Percentiles rank a stretch among this genome's conserved stretches.
phyloP scores from a whole-genome alignment of 2,113 vertebrate species.

The Thinocorus orbignyianus region DNA sequence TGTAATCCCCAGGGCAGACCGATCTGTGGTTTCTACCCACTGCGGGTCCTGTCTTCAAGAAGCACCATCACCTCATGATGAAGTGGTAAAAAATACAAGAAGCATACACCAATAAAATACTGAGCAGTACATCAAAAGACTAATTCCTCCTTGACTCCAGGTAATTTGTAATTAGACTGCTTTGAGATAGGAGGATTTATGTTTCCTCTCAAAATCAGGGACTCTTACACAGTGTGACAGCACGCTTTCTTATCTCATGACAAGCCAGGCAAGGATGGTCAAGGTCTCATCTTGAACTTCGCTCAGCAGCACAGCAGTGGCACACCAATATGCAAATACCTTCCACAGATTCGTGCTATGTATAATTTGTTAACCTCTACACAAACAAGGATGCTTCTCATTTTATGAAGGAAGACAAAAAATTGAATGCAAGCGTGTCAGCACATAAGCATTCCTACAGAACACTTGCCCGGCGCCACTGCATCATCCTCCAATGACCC shows the following conservation, averaged over 20 bases:
- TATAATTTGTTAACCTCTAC: neutral
- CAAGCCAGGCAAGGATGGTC: conserved; percentile 14
- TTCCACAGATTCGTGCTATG: accelerated
- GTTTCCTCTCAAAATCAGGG: neutral
- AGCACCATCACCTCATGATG: neutral
- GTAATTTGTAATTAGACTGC: neutral
- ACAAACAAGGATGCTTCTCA: neutral
- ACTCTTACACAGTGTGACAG: neutral
- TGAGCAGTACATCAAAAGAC: neutral
- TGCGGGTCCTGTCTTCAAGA: neutral
- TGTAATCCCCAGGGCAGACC: neutral
- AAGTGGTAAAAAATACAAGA: neutral
- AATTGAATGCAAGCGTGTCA: neutral
- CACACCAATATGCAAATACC: neutral
- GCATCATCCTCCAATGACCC: neutral
- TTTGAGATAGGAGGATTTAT: neutral
- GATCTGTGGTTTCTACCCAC: neutral
- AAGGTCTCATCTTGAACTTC: conserved; percentile 9
- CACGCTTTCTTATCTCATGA: neutral
- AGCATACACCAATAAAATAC: neutral
- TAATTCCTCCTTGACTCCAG: neutral
- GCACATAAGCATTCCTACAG: neutral
- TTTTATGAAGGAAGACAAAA: conserved; percentile 4
- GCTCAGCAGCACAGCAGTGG: neutral
- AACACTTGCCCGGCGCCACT: neutral